A percentile compares a stretch with the other conserved stretches of the same genome.
phyloP scores from a whole-genome alignment of 2,797 vertebrate species.

The Gouania willdenowi region DNA sequence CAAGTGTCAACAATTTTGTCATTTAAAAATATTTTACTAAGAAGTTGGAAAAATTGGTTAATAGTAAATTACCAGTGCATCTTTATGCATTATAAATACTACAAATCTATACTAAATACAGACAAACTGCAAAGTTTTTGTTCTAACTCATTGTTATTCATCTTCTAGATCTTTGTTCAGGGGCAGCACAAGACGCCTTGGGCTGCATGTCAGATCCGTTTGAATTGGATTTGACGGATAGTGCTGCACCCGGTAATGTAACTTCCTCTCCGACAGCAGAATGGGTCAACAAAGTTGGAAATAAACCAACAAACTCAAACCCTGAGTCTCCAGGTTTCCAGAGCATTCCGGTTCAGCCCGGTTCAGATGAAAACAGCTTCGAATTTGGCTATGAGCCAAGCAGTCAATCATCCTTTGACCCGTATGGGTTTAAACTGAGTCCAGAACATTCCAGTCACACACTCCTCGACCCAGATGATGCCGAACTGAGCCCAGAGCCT shows the following conservation, averaged over 20 bases:
- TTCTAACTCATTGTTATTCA: too few species aligned
- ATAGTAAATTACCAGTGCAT: too few species aligned
- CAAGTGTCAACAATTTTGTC: background rate
- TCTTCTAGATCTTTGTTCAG: too few species aligned
- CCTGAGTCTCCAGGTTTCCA: conserved; percentile 25
- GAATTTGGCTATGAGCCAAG: conserved; percentile 48
- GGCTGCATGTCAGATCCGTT: background rate
- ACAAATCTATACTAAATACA: too few species aligned
- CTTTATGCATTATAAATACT: too few species aligned
- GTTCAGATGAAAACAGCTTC: conserved; percentile 34
- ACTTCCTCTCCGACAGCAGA: background rate
- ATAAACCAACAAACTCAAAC: conserved; percentile 8
- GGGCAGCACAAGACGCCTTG: background rate
- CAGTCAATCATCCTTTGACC: conserved; percentile 61
- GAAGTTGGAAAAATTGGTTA: too few species aligned
- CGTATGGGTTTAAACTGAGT: conserved; percentile 72
- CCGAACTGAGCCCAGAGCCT: conserved; percentile 45
- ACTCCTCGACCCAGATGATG: conserved; percentile 62
- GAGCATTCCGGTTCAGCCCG: conserved; percentile 6
- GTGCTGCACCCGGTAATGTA: background rate
- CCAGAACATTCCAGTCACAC: conserved; percentile 66
- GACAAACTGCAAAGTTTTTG: too few species aligned
- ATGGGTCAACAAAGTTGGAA: background rate
- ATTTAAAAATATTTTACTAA: too few species aligned
- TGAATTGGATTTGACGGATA: conserved; percentile 9